Percentiles rank a stretch among this genome's conserved stretches.
Conservation (phyloP, 2,113 vertebrate genomes). For the Rhizomys pruinosus region DNA sequence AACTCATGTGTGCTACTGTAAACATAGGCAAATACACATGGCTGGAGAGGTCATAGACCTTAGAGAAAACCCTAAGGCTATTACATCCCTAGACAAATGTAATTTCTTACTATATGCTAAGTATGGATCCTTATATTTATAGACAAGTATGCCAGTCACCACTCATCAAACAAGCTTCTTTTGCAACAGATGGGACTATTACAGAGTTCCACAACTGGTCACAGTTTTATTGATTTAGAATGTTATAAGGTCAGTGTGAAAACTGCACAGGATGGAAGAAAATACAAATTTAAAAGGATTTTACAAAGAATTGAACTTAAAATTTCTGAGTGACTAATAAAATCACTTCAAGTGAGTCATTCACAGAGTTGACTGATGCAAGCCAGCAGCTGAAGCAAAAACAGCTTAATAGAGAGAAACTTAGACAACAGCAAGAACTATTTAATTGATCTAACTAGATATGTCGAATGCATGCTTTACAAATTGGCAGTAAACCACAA, state of each 20-base stretch:
- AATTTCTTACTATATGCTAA: no score
- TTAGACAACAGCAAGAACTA: background rate
- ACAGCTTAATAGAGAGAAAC: background rate
- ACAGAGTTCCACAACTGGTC: no score
- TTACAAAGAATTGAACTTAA: conserved; percentile 25
- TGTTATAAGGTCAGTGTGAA: background rate
- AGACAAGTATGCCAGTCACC: no score
- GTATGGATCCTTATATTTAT: no score
- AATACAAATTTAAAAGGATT: background rate
- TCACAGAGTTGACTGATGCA: conserved; percentile 52
- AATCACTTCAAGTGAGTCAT: conserved; percentile 36
- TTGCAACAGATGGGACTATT: no score
- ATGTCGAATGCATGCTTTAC: background rate
- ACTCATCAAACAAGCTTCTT: no score
- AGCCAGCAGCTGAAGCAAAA: background rate
- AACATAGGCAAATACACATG: no score
- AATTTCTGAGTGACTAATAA: conserved; percentile 43
- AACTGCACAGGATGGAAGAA: background rate
- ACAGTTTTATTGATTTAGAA: background rate
- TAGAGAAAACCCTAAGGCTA: no score
- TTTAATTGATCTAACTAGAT: background rate
- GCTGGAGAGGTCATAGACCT: no score
- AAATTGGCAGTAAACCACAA: conserved; percentile 38
- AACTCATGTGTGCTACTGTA: no score
- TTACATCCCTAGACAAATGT: no score